A percentile compares a stretch with the other conserved stretches of the same genome.
These are phyloP conservation scores for Solen grandis DNA, from an alignment of 1,140 invertebrate species.

Conservation along the genomic window DNA sequence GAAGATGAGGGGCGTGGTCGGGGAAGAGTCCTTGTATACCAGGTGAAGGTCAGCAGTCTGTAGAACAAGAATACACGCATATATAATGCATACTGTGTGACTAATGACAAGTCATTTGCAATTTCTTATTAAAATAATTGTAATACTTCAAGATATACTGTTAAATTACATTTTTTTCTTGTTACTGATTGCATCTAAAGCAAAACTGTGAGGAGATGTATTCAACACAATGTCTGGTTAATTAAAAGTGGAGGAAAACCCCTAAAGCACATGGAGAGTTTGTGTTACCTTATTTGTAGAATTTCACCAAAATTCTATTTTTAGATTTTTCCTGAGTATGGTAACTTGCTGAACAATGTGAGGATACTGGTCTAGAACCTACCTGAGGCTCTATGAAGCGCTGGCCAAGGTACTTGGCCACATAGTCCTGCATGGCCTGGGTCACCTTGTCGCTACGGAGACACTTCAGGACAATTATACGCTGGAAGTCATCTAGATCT, in stretches of 20 bases:
- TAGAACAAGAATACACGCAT: constrained; percentile 44
- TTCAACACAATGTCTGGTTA: too few relatives aligned
- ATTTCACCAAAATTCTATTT: too few relatives aligned
- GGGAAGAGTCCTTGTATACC: constrained; percentile 81
- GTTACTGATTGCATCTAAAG: too few relatives aligned
- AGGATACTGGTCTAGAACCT: not conserved
- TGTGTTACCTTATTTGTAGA: too few relatives aligned
- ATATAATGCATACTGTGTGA: too few relatives aligned
- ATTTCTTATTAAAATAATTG: too few relatives aligned
- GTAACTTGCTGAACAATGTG: not conserved
- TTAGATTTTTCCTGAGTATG: not conserved
- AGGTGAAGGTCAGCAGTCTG: constrained; percentile 79
- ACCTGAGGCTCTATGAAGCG: constrained; percentile 81
- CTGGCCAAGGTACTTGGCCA: constrained; percentile 78
- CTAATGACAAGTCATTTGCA: too few relatives aligned
- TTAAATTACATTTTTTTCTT: too few relatives aligned
- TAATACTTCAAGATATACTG: too few relatives aligned
- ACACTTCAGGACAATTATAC: constrained; percentile 82
- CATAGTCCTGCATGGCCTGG: constrained; percentile 81
- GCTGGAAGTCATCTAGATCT: constrained; percentile 83
- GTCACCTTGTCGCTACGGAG: constrained; percentile 84
- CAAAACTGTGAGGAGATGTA: too few relatives aligned
- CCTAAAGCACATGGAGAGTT: too few relatives aligned
- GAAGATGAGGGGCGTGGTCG: constrained; percentile 81
- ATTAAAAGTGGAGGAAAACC: too few relatives aligned